Base-by-base conservation (phyloP, 2,113 vertebrate species). In the Syngnathus typhle region DNA sequence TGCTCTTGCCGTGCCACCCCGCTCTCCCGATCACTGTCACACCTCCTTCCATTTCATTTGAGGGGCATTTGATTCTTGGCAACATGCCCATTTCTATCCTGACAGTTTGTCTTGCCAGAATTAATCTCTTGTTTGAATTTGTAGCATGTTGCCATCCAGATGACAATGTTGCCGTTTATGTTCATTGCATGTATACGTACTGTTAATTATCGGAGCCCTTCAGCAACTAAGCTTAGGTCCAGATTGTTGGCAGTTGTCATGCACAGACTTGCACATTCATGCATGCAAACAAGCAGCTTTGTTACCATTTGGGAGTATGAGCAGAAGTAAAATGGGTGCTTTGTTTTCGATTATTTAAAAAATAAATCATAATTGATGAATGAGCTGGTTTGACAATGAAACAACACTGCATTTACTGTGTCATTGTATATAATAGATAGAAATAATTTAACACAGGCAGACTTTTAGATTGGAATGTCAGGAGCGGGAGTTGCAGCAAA, bases 21-120 rank as follows among this genome's bases (percentile, higher is more conserved):
- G 5, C 49, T 52, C 49, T 52, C 49, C 70, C 70, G 56, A 54
- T 69, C 59, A 78, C 64, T 72, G 68, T 81, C 74, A 65, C 80
- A 65, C 66, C 73, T 69, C 71, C 62, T 79, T 71, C 81, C 62
- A 69, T 80, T 78, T 75, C 55, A 67, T 78, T 73, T 82, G 65
- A 73, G 88, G 84, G 88, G 85, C 75, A 88, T 92, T 90, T 91
- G 71, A 82, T 75, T 85, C 72, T 82, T 92, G 93, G 90, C 90
- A 60, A 52, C 18, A 5, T 52, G 49, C 49, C 49, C 49, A 52
- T 52, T 52, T 52, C 7, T 21, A 52, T 52, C 19, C 7, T 3
- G 49, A 52, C 49, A 52, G 2, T n/a, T 52, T 52, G 49, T 21
- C n/a, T n/a, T 52, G 59, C 32, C 1, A 69, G 65, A 65, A 58